Evolutionary conservation across 2,113 vertebrate genomes (phyloP).

Genomic region (Rhipidura dahli): DNA sequence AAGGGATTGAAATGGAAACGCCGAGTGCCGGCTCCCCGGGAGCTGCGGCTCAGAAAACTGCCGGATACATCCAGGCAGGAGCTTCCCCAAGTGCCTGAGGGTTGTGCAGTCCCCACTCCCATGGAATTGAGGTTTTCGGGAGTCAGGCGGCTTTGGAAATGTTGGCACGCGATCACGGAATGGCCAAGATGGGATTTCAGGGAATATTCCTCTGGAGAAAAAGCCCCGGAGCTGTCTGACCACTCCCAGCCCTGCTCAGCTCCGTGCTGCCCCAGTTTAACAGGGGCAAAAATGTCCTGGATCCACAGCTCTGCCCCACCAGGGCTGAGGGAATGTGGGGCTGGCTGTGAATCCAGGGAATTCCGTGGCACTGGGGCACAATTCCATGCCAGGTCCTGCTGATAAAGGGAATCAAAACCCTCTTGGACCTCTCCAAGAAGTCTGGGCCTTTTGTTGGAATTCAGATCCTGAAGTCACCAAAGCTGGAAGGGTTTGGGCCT

Average conservation of each 20-base stretch:
- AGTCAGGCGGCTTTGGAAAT: background rate
- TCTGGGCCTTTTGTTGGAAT: background rate
- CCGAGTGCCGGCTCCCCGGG: background rate
- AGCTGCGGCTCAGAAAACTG: background rate
- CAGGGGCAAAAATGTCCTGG: background rate
- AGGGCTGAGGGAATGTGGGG: background rate
- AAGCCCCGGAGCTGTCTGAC: background rate
- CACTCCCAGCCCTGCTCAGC: background rate
- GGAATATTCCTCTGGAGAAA: background rate
- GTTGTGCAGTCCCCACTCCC: background rate
- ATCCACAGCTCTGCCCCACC: background rate
- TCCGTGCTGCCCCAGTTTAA: background rate
- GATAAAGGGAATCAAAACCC: background rate
- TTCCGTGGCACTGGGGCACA: accelerated
- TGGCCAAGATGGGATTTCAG: background rate
- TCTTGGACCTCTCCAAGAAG: background rate
- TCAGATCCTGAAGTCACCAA: background rate
- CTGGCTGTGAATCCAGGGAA: background rate
- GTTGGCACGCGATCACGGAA: background rate
- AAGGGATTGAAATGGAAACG: background rate
- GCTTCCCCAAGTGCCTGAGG: background rate
- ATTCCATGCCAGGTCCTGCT: background rate
- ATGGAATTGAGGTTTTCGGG: background rate
- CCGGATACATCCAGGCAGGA: background rate
- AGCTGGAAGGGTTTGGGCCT: background rate